phyloP scores from a whole-genome alignment of 2,888 invertebrate genomes.

The Neoitamus cyanurus region DNA sequence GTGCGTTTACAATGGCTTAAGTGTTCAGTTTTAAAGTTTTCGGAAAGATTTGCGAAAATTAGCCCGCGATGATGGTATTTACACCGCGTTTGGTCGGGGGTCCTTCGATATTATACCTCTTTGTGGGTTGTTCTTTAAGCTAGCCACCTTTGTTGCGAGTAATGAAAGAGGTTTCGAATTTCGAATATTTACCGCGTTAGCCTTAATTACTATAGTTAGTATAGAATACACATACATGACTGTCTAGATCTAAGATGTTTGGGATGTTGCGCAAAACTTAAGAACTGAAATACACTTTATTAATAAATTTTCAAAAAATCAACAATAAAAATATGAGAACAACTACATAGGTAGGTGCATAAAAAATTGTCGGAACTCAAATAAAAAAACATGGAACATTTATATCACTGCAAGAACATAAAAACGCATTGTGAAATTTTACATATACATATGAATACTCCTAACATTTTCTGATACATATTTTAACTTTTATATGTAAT shows the following conservation, averaged over 20 bases:
- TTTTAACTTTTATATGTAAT: too few species aligned
- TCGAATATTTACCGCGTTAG: not conserved
- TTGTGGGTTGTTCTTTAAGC: not conserved
- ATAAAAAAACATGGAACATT: too few species aligned
- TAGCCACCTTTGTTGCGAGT: not conserved
- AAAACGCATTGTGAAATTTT: too few species aligned
- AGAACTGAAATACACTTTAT: too few species aligned
- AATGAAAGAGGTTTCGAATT: not conserved
- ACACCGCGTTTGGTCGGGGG: not conserved
- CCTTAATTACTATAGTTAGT: not conserved
- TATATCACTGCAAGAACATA: too few species aligned
- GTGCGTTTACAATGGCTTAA: conserved; percentile 42
- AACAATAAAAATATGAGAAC: too few species aligned
- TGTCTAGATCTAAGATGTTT: not conserved
- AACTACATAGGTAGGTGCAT: too few species aligned
- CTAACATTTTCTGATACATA: too few species aligned
- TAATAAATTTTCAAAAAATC: too few species aligned
- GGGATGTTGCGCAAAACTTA: not conserved
- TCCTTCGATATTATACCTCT: not conserved
- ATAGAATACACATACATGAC: too few species aligned
- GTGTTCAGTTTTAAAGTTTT: conserved; percentile 29
- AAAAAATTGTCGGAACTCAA: too few species aligned
- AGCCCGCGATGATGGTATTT: conserved; percentile 4
- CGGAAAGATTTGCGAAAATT: conserved; percentile 19
- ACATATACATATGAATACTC: too few species aligned